Base-by-base conservation (phyloP, 2,888 invertebrate species). In the Odontothrips loti region DNA sequence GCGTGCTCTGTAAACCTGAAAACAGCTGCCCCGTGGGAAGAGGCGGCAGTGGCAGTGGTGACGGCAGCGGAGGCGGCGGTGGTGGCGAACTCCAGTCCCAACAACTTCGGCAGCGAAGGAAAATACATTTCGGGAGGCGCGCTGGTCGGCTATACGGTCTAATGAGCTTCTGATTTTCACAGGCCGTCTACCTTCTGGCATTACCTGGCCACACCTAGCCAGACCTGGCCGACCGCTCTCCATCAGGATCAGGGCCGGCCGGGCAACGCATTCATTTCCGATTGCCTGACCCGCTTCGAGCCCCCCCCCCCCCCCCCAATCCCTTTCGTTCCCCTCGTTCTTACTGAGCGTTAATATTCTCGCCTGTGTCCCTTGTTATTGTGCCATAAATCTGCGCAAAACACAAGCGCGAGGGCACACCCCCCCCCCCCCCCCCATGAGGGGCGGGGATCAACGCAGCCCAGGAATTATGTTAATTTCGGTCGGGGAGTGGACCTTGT, bases 401-500 rank as follows among this genome's bases (percentile, higher is more conserved):
- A 75, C 68, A 27, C 68, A 12, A 12, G 23, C 68, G 68, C 23
- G 68, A 4, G 68, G 68, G 58, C 34, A 43, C 34, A 43, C 2
- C 34, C 34, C 34, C 34, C 34, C 34, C 6, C 34, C 6, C 34
- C 34, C 34, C 34, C 34, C 34, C 34, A 43, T 58, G 58, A 43
- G 58, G 10, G 58, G 58, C 58, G 58, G 68, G 23, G 68, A 75
- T 75, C 68, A 75, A 75, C 68, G 68, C 68, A 75, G 68, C 68
- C 68, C 23, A 27, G 68, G 68, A 75, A 75, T 75, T 75, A 75
- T 75, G 68, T 75, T 75, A 75, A 75, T 75, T 75, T 27, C 27
- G 68, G 68, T 75, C 68, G 68, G 68, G 68, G 68, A 75, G 68
- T 75, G 68, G 68, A 75, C 68, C 68, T 75, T 75, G 68, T 75